Evolutionary conservation across 2,888 invertebrate genomes (phyloP).

Genomic region (Orchesellides sinensis): DNA sequence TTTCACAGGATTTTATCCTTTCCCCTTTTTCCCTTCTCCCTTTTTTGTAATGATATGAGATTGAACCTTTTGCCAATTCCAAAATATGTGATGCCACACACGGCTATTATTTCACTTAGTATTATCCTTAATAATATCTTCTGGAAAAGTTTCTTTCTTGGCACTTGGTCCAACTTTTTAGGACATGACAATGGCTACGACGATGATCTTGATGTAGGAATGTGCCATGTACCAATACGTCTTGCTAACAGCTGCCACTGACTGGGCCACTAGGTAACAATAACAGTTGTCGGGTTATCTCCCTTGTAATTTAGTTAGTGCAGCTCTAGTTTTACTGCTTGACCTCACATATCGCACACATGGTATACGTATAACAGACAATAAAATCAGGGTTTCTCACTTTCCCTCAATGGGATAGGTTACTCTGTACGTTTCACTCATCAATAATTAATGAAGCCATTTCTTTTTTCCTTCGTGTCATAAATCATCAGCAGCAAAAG

Average conservation of each 20-base stretch:
- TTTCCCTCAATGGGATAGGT: too few relatives aligned
- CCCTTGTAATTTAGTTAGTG: too few relatives aligned
- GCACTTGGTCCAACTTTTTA: slow-evolving; percentile 38
- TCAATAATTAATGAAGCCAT: slow-evolving; percentile 16
- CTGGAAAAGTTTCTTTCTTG: slow-evolving; percentile 10
- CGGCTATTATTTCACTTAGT: slow-evolving; percentile 36
- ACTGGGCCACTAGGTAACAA: background rate
- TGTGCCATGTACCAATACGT: background rate
- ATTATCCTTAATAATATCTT: slow-evolving; percentile 14
- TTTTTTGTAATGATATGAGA: slow-evolving; percentile 3
- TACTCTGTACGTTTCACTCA: background rate
- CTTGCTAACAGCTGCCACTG: background rate
- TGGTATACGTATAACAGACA: too few relatives aligned
- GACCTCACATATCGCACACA: background rate
- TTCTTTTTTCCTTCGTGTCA: background rate
- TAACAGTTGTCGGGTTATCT: too few relatives aligned
- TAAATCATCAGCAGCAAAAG: background rate
- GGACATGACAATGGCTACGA: background rate
- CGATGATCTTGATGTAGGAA: too few relatives aligned
- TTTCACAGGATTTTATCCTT: background rate
- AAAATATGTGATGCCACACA: background rate
- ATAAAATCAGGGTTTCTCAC: too few relatives aligned
- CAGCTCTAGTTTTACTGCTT: background rate
- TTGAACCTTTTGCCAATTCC: background rate
- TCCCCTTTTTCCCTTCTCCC: background rate